Evolutionary conservation across 2,113 vertebrate species (phyloP), one percentile per base, ranked within the genome.

Genomic region (Peromyscus leucopus): DNA sequence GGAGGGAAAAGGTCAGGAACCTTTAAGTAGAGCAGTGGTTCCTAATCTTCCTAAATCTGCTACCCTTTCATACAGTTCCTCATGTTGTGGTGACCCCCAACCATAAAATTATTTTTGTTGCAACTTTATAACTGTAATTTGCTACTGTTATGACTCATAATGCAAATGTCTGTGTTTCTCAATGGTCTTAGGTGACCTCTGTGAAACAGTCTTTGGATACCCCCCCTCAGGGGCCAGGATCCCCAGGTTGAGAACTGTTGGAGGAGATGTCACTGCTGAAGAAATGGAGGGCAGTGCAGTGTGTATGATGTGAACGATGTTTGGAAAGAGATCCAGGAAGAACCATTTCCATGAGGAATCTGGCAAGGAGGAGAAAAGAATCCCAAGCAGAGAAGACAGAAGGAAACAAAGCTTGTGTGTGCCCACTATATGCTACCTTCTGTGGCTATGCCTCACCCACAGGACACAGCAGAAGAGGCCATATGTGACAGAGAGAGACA

Each of bases 251-350:
- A 83, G 21, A 83, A 13, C 28, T 28, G 31, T 48, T 51, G 48
- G 88, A 76, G 31, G 10, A 82, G 28, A 94, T 21, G 42, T 46
- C 17, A 97, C 85, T 55, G 39, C 19, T 28, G 13, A 3, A 65
- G 19, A 92, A 36, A 72, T 11, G 5, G 5, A 82, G 85, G 57
- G 89, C 42, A 74, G 7, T 86, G 9, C 28, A 74, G 46, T 42
- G 59, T 78, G 13, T 90, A 86, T 0, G 26, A 31, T n/a, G 21
- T 83, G 28, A 82, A 2, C 87, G 9, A 74, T 80, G 46, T 91
- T 97, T 28, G 89, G 51, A 74, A 85, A 87, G 79, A 87, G 42
- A 94, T 31, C 46, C 9, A 83, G 7, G 86, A 19, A 96, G 17
- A 59, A 95, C 1, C 16, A 46, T n/a, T 63, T 84, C 65, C 17